Conservation (phyloP, 2,797 vertebrate genomes). For the Lepus townsendii region DNA sequence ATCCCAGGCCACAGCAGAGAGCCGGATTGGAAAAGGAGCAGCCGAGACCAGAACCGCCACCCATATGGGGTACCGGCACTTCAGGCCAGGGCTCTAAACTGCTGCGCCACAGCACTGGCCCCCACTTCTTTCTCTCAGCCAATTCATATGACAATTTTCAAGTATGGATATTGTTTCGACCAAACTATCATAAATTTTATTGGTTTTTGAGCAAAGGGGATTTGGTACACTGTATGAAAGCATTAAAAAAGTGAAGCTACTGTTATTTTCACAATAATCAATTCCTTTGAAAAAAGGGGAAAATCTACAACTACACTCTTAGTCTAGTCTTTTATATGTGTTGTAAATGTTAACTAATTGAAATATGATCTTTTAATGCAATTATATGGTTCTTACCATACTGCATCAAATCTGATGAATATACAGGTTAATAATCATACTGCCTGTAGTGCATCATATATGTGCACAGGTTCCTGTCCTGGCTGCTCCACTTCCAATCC, state of each 20-base stretch:
- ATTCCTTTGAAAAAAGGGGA: slow-evolving; percentile 48
- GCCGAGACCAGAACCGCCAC: too few relatives aligned
- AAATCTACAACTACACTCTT: not conserved
- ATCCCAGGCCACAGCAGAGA: too few relatives aligned
- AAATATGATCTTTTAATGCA: slow-evolving; percentile 22
- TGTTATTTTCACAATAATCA: slow-evolving; percentile 49
- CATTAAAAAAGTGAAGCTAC: slow-evolving; percentile 37
- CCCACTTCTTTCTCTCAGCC: not conserved
- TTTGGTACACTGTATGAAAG: not conserved
- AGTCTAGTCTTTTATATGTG: not conserved
- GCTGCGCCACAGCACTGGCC: too few relatives aligned
- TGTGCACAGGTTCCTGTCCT: too few relatives aligned
- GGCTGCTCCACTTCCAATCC: too few relatives aligned
- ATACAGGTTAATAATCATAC: not conserved
- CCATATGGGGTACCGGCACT: too few relatives aligned
- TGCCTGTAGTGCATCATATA: too few relatives aligned
- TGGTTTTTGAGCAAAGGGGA: slow-evolving; percentile 38
- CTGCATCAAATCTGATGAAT: not conserved
- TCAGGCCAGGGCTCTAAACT: too few relatives aligned
- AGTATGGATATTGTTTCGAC: slow-evolving; percentile 27
- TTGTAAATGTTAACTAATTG: slow-evolving; percentile 4
- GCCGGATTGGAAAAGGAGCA: too few relatives aligned
- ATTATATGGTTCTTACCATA: not conserved
- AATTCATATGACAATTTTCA: slow-evolving; percentile 34
- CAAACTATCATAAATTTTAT: slow-evolving; percentile 15